Conservation (phyloP, 2,888 invertebrate species). For the Pandemis corylana region DNA sequence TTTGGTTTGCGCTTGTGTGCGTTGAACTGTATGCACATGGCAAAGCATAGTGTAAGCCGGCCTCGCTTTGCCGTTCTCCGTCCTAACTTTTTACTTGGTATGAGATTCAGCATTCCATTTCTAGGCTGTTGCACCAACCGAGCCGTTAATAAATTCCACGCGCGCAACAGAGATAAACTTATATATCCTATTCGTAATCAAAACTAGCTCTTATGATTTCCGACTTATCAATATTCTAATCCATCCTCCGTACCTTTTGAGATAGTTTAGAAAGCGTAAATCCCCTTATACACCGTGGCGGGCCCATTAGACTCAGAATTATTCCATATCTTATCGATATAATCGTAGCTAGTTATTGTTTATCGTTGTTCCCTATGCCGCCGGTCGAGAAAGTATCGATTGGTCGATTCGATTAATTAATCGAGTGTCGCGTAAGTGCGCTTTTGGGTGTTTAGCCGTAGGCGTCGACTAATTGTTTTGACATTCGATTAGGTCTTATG, state of each 20-base stretch:
- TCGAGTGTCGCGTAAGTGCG: slow-evolving; percentile 36
- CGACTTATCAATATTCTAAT: slow-evolving; percentile 75
- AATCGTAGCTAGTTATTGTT: slow-evolving; percentile 81
- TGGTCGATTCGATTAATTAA: slow-evolving; percentile 49
- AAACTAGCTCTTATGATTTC: slow-evolving; percentile 40
- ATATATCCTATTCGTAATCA: slow-evolving; percentile 35
- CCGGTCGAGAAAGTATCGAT: slow-evolving; percentile 66
- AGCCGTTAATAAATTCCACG: slow-evolving; percentile 38
- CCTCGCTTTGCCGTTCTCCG: too few species aligned
- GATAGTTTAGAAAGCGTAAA: slow-evolving; percentile 82
- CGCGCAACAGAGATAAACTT: slow-evolving; percentile 32
- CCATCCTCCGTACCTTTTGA: slow-evolving; percentile 73
- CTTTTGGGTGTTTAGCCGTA: slow-evolving; percentile 35
- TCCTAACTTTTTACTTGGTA: too few species aligned
- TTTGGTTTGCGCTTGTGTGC: too few species aligned
- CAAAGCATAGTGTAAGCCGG: too few species aligned
- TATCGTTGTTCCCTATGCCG: slow-evolving; percentile 73
- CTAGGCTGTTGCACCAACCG: background rate
- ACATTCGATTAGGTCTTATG: slow-evolving; percentile 31
- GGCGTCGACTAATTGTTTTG: slow-evolving; percentile 39
- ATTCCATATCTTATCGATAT: slow-evolving; percentile 79
- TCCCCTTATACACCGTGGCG: slow-evolving; percentile 72
- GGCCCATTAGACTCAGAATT: slow-evolving; percentile 79
- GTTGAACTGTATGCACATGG: too few species aligned
- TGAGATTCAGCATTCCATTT: background rate